A percentile compares a stretch with the other conserved stretches of the same genome.
phyloP scores from a whole-genome alignment of 2,888 invertebrate species.

The Mesorhabditis sp. region DNA sequence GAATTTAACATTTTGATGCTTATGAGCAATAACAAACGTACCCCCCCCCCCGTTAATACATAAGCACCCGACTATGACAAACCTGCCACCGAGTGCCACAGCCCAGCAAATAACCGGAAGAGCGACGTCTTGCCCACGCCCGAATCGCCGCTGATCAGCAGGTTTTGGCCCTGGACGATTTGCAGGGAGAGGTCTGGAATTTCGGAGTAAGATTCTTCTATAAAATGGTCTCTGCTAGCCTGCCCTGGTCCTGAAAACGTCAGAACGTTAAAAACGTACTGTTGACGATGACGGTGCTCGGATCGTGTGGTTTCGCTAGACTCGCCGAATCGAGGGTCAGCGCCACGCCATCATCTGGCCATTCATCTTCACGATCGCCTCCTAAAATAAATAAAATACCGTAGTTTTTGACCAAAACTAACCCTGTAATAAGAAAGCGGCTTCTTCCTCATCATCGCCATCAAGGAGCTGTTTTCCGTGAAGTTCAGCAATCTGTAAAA shows the following conservation, averaged over 20 bases:
- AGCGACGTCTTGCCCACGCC: constrained; percentile 87
- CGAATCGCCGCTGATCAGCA: constrained; percentile 89
- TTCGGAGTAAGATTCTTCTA: no score
- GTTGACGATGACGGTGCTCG: constrained; percentile 33
- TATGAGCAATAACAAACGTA: not conserved
- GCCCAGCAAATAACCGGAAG: constrained; percentile 84
- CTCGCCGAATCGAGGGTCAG: constrained; percentile 50
- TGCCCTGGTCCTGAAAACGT: not conserved
- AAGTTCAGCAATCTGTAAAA: constrained; percentile 41
- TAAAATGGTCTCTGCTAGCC: no score
- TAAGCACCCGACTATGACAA: not conserved
- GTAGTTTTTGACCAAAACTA: not conserved
- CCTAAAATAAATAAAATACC: not conserved
- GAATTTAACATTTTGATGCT: no score
- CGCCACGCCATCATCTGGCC: constrained; percentile 52
- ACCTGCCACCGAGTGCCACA: constrained; percentile 76
- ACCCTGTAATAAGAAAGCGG: constrained; percentile 37
- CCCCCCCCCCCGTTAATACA: no score
- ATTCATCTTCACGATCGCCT: constrained; percentile 34
- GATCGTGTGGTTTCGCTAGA: constrained; percentile 45
- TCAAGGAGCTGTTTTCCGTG: constrained; percentile 47
- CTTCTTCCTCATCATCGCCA: constrained; percentile 50
- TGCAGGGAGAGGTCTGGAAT: constrained; percentile 61
- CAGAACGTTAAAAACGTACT: constrained; percentile 22
- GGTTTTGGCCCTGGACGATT: constrained; percentile 60